phyloP scores from a whole-genome alignment of 2,113 vertebrate genomes.

The Trematomus loennbergii region DNA sequence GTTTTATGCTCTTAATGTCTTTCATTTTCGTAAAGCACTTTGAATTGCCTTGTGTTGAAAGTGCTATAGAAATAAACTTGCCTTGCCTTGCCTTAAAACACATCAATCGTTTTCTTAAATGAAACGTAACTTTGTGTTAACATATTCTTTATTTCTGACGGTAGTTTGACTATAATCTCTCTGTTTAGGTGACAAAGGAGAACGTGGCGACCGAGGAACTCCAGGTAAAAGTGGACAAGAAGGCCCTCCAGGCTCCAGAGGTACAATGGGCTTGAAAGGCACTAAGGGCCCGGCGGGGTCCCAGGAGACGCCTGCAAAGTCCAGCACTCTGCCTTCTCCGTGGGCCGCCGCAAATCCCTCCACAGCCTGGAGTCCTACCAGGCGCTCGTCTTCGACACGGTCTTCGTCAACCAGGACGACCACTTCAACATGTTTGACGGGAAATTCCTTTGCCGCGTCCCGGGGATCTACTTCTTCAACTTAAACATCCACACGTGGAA shows the following conservation, averaged over 20 bases:
- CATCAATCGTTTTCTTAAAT: neutral
- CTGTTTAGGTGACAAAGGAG: constrained; percentile 92
- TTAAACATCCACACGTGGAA: constrained; percentile 99
- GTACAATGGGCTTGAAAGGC: constrained; percentile 87
- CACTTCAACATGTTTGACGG: constrained; percentile 93
- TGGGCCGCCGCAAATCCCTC: constrained; percentile 90
- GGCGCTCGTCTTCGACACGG: constrained; percentile 89
- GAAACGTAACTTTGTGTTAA: neutral
- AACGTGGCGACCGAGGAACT: constrained; percentile 89
- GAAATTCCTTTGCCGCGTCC: constrained; percentile 86
- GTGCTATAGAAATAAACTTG: too few relatives aligned
- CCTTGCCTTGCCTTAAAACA: neutral
- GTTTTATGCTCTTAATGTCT: too few relatives aligned
- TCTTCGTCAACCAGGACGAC: constrained; percentile 91
- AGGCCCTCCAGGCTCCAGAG: constrained; percentile 85
- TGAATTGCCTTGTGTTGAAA: too few relatives aligned
- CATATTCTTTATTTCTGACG: neutral
- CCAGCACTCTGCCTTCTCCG: constrained; percentile 89
- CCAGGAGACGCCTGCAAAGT: constrained; percentile 89
- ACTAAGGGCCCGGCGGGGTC: constrained; percentile 87
- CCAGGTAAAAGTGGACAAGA: constrained; percentile 90
- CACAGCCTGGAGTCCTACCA: constrained; percentile 93
- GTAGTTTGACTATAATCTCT: neutral
- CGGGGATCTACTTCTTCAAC: constrained; percentile 94
- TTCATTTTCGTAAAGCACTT: too few relatives aligned